phyloP scores from a whole-genome alignment of 2,888 invertebrate genomes.

The Nephrotoma appendiculata region DNA sequence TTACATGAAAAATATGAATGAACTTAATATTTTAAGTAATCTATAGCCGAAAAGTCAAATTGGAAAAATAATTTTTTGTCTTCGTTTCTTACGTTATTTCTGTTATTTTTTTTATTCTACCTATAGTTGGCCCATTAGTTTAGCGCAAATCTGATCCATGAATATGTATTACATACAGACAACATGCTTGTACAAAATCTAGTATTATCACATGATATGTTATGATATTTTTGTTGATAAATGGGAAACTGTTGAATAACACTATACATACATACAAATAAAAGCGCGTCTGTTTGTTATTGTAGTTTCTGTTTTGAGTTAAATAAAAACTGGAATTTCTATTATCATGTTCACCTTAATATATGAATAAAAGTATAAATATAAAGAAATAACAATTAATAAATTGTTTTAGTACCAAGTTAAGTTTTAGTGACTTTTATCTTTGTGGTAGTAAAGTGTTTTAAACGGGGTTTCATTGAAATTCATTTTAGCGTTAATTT shows the following conservation, averaged over 20 bases:
- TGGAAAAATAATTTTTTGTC: too few relatives aligned
- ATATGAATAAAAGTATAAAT: neutral
- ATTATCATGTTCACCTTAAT: neutral
- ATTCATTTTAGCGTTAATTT: neutral
- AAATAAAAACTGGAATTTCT: neutral
- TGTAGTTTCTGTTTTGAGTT: neutral
- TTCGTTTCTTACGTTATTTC: too few relatives aligned
- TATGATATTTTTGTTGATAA: neutral
- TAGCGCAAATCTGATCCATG: neutral
- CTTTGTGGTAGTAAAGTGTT: neutral
- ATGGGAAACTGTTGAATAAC: neutral
- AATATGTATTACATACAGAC: neutral
- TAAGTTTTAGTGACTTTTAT: neutral
- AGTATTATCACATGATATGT: neutral
- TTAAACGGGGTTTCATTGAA: neutral
- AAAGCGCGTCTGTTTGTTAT: neutral
- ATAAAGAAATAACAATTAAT: neutral
- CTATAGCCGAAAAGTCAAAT: too few relatives aligned
- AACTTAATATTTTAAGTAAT: too few relatives aligned
- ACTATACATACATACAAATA: neutral
- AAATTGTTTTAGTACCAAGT: neutral
- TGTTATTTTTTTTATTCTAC: too few relatives aligned
- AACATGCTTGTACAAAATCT: neutral
- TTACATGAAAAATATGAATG: too few relatives aligned
- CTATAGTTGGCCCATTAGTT: too few relatives aligned